A percentile compares a stretch with the other conserved stretches of the same genome.
Conservation (phyloP, 2,113 vertebrate species). For the Scalopus aquaticus region DNA sequence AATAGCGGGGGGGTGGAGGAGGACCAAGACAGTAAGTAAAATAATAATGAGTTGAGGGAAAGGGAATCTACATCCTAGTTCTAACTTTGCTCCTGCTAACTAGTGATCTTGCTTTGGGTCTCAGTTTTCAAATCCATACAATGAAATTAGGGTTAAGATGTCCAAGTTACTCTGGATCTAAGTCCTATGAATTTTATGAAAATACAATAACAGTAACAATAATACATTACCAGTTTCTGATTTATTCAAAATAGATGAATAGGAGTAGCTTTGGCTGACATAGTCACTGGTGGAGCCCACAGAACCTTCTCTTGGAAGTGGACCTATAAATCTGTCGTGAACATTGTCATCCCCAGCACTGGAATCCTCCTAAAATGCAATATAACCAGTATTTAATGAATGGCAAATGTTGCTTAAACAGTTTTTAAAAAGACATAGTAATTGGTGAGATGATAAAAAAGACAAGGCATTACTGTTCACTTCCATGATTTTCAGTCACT, state of each 20-base stretch:
- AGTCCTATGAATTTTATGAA: background rate
- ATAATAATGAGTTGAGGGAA: background rate
- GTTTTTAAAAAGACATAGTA: background rate
- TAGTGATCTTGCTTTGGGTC: background rate
- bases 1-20: background rate
- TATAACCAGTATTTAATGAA: conserved; percentile 59
- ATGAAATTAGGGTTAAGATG: background rate
- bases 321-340: conserved; percentile 95
- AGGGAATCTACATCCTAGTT: background rate
- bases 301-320: conserved; percentile 93
- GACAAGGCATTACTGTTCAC: background rate
- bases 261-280: conserved; percentile 95
- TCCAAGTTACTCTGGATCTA: background rate
- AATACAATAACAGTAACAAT: background rate
- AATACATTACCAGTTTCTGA: conserved; percentile 94
- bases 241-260: conserved; percentile 96
- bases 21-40: background rate
- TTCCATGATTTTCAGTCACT: background rate
- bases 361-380: conserved; percentile 91
- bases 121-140: conserved; percentile 52
- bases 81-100: background rate
- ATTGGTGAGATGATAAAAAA: conserved; percentile 22
- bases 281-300: conserved; percentile 93
- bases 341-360: conserved; percentile 90
- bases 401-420: background rate